Evolutionary conservation across 1,140 invertebrate genomes (phyloP).

Genomic region (Diploscapter pachys): DNA sequence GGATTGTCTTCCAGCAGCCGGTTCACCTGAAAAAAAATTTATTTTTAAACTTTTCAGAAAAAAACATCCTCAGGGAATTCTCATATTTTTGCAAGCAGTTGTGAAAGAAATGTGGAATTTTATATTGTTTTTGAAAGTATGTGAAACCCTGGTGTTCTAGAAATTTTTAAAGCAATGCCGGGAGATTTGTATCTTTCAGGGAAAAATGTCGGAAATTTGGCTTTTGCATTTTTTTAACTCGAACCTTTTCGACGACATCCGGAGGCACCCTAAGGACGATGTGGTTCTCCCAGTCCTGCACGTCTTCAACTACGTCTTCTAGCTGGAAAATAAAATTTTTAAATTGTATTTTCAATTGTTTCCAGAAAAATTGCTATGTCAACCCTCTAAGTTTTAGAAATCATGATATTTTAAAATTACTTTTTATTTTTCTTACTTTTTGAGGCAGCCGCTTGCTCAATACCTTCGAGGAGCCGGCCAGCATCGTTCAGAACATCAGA

Average conservation of each 20-base stretch:
- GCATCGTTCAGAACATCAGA: too few relatives aligned
- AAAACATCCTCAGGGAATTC: not conserved
- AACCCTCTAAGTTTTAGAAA: too few relatives aligned
- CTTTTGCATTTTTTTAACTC: conserved; percentile 23
- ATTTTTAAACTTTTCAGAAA: not conserved
- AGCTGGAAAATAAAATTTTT: conserved; percentile 6
- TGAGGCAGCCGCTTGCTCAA: too few relatives aligned
- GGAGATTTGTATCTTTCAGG: too few relatives aligned
- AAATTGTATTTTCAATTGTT: not conserved
- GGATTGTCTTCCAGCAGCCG: not conserved
- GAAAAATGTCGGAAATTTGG: not conserved
- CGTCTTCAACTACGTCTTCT: conserved; percentile 19
- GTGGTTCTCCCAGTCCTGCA: conserved; percentile 56
- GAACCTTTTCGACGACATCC: conserved; percentile 39
- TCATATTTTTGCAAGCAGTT: not conserved
- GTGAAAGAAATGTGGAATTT: too few relatives aligned
- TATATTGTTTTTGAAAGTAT: too few relatives aligned
- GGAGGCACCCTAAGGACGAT: conserved; percentile 48
- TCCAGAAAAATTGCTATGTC: too few relatives aligned
- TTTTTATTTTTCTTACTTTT: too few relatives aligned
- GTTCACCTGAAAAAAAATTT: conserved; percentile 18
- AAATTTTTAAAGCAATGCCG: too few relatives aligned
- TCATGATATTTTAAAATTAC: too few relatives aligned
- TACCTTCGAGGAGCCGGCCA: too few relatives aligned
- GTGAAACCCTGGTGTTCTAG: too few relatives aligned